A percentile compares a stretch with the other conserved stretches of the same genome.
These are phyloP conservation scores for Sisyra terminalis DNA, from an alignment of 2,888 invertebrate species.

Conservation along the genomic window DNA sequence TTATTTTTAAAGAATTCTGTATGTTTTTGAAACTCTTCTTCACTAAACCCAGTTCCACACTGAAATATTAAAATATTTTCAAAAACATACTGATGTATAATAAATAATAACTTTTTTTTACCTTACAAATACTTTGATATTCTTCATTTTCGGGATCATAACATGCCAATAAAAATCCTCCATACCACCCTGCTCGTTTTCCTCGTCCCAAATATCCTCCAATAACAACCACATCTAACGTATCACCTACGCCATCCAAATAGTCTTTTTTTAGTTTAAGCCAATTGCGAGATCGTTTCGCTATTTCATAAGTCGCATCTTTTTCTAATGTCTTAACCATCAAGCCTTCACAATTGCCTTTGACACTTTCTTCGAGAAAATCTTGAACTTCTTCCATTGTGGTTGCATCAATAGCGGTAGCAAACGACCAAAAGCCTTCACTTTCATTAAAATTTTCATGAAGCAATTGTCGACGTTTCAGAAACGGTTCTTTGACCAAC, in stretches of 20 bases:
- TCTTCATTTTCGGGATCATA: constrained; percentile 80
- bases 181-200: constrained; percentile 81
- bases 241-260: constrained; percentile 90
- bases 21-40: constrained; percentile 69
- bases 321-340: constrained; percentile 92
- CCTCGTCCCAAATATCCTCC: constrained; percentile 91
- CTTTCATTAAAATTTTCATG: constrained; percentile 50
- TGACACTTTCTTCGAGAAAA: constrained; percentile 87
- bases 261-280: constrained; percentile 96
- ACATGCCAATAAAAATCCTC: constrained; percentile 90
- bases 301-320: constrained; percentile 92
- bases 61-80: no score
- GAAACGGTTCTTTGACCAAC: constrained; percentile 63
- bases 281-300: constrained; percentile 88
- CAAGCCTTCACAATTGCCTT: constrained; percentile 94
- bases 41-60: constrained; percentile 90
- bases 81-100: no score
- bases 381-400: constrained; percentile 84
- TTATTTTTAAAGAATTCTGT: constrained; percentile 58
- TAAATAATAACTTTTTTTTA: constrained; percentile 25
- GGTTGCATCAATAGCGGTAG: constrained; percentile 62
- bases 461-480: constrained; percentile 54
- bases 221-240: constrained; percentile 86
- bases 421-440: constrained; percentile 78
- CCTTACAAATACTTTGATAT: constrained; percentile 86